Evolutionary conservation across 2,888 invertebrate species (phyloP).

Genomic region (Tortricodes alternella): DNA sequence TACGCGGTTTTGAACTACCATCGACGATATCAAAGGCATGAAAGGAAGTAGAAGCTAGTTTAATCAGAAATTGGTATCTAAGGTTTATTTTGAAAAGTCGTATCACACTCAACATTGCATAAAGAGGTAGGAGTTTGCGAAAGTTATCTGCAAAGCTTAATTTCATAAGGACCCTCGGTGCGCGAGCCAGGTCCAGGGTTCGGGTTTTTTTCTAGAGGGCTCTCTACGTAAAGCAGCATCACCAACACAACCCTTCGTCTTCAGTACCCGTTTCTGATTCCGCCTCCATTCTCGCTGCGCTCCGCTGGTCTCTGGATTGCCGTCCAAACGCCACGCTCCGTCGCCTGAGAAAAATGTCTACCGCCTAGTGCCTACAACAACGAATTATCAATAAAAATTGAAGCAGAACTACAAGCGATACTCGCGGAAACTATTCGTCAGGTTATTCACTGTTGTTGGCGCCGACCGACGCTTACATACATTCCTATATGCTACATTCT

Average conservation of each 20-base stretch:
- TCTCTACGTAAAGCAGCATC: not conserved
- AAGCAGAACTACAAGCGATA: constrained; percentile 36
- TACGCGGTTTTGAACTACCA: too few species aligned
- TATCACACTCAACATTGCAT: too few species aligned
- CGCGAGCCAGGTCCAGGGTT: too few species aligned
- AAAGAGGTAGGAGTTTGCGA: too few species aligned
- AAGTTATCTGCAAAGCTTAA: too few species aligned
- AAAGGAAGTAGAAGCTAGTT: too few species aligned
- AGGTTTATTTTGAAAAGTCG: too few species aligned
- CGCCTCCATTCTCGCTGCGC: constrained; percentile 50
- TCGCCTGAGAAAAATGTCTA: constrained; percentile 74
- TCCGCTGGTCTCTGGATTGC: constrained; percentile 22
- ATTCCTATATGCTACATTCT: constrained; percentile 18
- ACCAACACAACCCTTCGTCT: not conserved
- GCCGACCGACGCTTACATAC: too few species aligned
- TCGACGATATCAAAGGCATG: too few species aligned
- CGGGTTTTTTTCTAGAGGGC: too few species aligned
- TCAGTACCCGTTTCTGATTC: constrained; percentile 15
- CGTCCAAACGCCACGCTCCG: constrained; percentile 62
- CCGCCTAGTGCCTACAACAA: constrained; percentile 30
- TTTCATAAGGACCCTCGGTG: too few species aligned
- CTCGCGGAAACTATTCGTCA: constrained; percentile 42
- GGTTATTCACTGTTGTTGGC: constrained; percentile 46
- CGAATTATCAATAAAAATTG: constrained; percentile 44
- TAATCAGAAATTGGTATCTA: too few species aligned